phyloP scores from a whole-genome alignment of 2,113 vertebrate genomes.

The Sturnus vulgaris region DNA sequence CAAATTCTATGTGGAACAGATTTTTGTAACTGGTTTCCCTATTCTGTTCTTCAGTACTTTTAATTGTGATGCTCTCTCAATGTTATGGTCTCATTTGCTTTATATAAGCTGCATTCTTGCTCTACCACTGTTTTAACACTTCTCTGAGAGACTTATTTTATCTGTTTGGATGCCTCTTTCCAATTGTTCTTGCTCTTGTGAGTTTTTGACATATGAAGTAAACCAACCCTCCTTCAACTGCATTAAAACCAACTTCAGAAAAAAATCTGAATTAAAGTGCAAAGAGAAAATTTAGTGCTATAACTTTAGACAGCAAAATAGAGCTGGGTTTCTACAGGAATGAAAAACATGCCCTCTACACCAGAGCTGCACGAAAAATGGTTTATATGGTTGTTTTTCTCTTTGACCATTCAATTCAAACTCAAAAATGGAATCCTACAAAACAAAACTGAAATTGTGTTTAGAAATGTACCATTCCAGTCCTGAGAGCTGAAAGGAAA shows the following conservation, averaged over 20 bases:
- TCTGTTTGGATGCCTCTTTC: not conserved
- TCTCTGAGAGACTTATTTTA: not conserved
- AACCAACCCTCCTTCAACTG: not conserved
- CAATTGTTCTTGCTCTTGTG: not conserved
- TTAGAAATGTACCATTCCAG: not conserved
- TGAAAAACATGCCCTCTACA: not conserved
- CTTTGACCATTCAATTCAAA: not conserved
- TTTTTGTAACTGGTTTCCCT: not conserved
- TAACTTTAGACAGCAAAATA: not conserved
- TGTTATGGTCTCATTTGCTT: not conserved
- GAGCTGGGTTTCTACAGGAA: not conserved
- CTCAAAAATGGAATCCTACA: not conserved
- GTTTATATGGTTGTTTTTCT: not conserved
- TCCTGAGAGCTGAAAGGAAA: not conserved
- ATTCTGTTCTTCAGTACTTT: not conserved
- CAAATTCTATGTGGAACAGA: not conserved
- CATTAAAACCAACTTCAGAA: not conserved
- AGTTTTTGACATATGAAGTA: not conserved
- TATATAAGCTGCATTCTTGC: not conserved
- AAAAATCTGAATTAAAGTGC: not conserved
- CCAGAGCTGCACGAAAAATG: fast-evolving
- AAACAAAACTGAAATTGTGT: not conserved
- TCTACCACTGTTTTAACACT: not conserved
- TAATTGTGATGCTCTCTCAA: not conserved
- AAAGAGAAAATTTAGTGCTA: not conserved